Evolutionary conservation across 2,888 invertebrate species (phyloP), one percentile per base, ranked within the genome.

Genomic region (Epirrita christyi): DNA sequence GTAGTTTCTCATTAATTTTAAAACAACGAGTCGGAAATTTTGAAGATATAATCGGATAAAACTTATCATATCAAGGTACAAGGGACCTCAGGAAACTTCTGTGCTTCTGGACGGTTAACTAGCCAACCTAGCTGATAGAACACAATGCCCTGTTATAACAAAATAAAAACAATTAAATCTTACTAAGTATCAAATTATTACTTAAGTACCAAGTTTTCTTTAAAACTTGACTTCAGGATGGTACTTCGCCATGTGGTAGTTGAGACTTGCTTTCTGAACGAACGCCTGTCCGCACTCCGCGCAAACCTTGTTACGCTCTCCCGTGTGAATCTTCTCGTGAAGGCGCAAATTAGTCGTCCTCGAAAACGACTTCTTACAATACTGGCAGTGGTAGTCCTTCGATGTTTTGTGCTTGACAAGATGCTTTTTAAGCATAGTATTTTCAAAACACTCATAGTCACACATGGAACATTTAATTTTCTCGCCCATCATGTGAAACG

Each of bases 171-270:
- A n/a, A n/a, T n/a, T n/a, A n/a, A n/a, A n/a, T n/a, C n/a, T n/a
- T n/a, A n/a, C n/a, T n/a, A n/a, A n/a, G n/a, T n/a, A n/a, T n/a
- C n/a, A n/a, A n/a, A n/a, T n/a, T n/a, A n/a, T n/a, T n/a, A n/a
- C n/a, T n/a, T n/a, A n/a, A n/a, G n/a, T n/a, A n/a, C n/a, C n/a
- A n/a, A n/a, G n/a, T n/a, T n/a, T n/a, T n/a, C n/a, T n/a, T n/a
- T 21, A 36, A 45, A 45, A 45, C 45, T 45, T 45, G 9, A 45
- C 45, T 36, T 10, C 46, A 1, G 91, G 89, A 62, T 91, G 89
- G 54, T 88, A 85, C 40, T 88, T 91, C 0, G 79, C 68, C 90
- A 90, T 89, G 36, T 91, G 89, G 61, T 88, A 90, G 59, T 90
- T 90, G 57, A 88, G 64, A 57, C 90, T 90, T 0, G 90, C 86